phyloP scores from a whole-genome alignment of 2,797 vertebrate genomes.

The Poecilia gillii region DNA sequence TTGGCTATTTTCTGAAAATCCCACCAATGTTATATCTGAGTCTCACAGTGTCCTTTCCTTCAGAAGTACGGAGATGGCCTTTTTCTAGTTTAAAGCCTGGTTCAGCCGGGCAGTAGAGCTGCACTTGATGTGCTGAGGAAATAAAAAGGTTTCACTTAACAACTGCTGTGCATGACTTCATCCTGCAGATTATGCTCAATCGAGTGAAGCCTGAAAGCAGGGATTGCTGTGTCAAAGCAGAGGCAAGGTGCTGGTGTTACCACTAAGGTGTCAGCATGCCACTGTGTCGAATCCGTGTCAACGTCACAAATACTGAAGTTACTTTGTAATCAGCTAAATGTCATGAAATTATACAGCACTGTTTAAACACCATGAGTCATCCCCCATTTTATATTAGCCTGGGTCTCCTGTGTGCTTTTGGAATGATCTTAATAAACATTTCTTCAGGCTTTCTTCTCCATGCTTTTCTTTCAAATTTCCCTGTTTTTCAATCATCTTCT shows the following conservation, averaged over 20 bases:
- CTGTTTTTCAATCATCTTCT: neutral
- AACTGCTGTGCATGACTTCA: slow-evolving; percentile 58
- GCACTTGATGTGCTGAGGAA: slow-evolving; percentile 52
- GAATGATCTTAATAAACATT: neutral
- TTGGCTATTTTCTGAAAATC: slow-evolving; percentile 17
- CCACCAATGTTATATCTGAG: slow-evolving; percentile 24
- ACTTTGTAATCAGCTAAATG: neutral
- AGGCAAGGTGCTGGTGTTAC: slow-evolving; percentile 9
- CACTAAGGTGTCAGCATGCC: slow-evolving; percentile 9
- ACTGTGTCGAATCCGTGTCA: slow-evolving; percentile 7
- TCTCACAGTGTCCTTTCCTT: slow-evolving; percentile 29
- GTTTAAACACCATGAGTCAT: neutral
- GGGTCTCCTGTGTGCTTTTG: neutral
- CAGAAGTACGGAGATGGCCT: slow-evolving; percentile 31
- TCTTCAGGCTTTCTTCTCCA: neutral
- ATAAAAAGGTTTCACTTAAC: slow-evolving; percentile 65
- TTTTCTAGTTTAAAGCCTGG: slow-evolving; percentile 61
- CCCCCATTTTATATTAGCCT: neutral
- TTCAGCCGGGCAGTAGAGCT: slow-evolving; percentile 43
- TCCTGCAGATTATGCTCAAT: slow-evolving; percentile 53
- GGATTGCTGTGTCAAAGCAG: slow-evolving; percentile 14
- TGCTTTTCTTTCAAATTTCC: neutral
- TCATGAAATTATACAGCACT: neutral
- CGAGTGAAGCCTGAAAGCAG: slow-evolving; percentile 32
- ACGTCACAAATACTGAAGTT: slow-evolving; percentile 6